Evolutionary conservation across 2,797 vertebrate genomes (phyloP).

Genomic region (Spea hammondii): DNA sequence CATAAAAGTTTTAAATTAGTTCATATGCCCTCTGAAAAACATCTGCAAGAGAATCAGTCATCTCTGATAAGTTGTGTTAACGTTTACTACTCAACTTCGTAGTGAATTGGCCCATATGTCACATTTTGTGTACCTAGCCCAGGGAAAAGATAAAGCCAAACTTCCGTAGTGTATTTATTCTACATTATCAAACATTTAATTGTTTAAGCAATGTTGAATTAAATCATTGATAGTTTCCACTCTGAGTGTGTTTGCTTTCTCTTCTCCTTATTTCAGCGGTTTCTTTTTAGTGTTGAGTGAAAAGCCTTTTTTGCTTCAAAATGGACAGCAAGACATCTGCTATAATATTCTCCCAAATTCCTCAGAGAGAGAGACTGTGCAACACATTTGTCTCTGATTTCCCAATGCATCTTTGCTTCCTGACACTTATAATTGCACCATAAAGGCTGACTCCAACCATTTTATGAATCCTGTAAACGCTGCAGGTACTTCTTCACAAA

Average conservation of each 20-base stretch:
- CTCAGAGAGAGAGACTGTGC: neutral
- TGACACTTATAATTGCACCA: neutral
- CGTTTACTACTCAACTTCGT: too few relatives aligned
- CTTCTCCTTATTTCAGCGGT: neutral
- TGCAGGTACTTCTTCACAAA: neutral
- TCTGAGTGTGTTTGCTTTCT: neutral
- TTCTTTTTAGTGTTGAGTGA: neutral
- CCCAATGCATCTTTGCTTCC: neutral
- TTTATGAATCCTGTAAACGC: neutral
- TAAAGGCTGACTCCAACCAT: constrained; percentile 1
- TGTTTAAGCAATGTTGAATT: neutral
- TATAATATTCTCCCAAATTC: neutral
- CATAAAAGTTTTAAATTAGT: too few relatives aligned
- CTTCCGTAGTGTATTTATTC: too few relatives aligned
- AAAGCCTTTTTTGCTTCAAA: neutral
- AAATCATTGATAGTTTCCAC: neutral
- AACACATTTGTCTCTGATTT: neutral
- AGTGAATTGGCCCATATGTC: too few relatives aligned
- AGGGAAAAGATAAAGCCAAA: too few relatives aligned
- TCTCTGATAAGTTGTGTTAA: too few relatives aligned
- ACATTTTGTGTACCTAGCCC: too few relatives aligned
- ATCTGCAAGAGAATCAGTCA: too few relatives aligned
- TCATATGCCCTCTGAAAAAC: too few relatives aligned
- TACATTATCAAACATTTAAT: neutral
- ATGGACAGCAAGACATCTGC: neutral